These are phyloP conservation scores for Philopotamus ludificatus DNA, from an alignment of 1,140 invertebrate species.

Conservation along the genomic window DNA sequence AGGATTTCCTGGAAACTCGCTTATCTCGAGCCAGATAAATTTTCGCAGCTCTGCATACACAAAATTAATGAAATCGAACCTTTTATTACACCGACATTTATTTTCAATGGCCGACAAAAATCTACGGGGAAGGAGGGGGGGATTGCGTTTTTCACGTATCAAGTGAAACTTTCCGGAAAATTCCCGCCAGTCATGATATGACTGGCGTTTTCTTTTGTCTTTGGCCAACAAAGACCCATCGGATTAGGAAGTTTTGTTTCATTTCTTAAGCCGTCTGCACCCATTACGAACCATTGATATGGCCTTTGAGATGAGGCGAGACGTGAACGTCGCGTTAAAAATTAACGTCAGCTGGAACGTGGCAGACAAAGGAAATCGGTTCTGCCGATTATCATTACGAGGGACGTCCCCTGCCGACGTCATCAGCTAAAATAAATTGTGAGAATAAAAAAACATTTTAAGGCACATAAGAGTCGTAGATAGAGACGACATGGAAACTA, in stretches of 20 bases:
- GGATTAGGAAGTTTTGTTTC: conserved; percentile 17
- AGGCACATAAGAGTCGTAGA: not conserved
- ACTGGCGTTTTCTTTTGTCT: conserved; percentile 18
- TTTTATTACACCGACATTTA: no score
- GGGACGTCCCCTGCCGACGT: not conserved
- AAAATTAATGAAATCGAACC: no score
- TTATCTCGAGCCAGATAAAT: no score
- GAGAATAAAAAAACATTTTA: no score
- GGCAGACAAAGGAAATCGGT: conserved; percentile 7
- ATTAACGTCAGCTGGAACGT: conserved; percentile 20
- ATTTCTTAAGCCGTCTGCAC: not conserved
- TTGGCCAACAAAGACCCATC: not conserved
- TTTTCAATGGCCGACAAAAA: no score
- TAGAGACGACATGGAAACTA: not conserved
- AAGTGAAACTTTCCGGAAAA: no score
- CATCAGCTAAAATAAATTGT: no score
- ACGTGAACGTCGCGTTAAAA: conserved; percentile 20
- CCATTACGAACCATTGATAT: conserved; percentile 13
- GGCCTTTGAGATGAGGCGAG: conserved; percentile 4
- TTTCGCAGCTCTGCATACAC: no score
- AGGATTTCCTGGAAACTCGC: no score
- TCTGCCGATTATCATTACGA: not conserved
- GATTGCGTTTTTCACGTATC: no score
- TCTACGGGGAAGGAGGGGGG: no score
- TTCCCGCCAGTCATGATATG: not conserved